Conservation (phyloP, 2,888 invertebrate genomes). For the Monochamus alternatus region DNA sequence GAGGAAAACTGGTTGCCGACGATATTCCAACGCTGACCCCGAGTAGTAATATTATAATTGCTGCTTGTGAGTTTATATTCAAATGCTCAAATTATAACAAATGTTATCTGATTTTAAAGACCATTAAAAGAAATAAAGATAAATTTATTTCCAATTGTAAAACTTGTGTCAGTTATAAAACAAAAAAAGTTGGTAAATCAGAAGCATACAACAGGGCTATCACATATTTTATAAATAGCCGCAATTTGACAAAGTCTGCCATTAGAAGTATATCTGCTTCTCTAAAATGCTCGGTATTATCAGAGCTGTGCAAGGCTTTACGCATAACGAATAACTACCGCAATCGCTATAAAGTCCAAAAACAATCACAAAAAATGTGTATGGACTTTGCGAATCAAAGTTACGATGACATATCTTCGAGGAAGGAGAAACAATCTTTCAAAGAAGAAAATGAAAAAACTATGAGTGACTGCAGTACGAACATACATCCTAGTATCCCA, state of each 20-base stretch:
- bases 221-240: background rate
- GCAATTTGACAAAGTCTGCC: background rate
- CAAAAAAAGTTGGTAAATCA: background rate
- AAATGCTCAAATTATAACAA: constrained; percentile 1
- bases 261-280: constrained; percentile 6
- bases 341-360: constrained; percentile 9
- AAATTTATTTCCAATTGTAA: constrained; percentile 8
- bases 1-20: constrained; percentile 2
- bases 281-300: constrained; percentile 3
- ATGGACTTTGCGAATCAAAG: too few species aligned
- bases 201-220: background rate
- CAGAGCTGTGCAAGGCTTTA: background rate
- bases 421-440: background rate
- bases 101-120: constrained; percentile 7
- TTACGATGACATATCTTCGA: background rate
- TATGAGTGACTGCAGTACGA: background rate
- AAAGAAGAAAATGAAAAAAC: background rate
- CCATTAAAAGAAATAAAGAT: constrained; percentile 8
- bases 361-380: background rate
- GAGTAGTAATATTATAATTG: constrained; percentile 14
- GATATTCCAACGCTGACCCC: background rate
- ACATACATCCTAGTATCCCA: background rate
- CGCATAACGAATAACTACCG: constrained; percentile 7
- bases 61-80: constrained; percentile 13
- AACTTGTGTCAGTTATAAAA: background rate